Evolutionary conservation across 2,113 vertebrate species (phyloP), one percentile per base, ranked within the genome.

Genomic region (Xyrauchen texanus): DNA sequence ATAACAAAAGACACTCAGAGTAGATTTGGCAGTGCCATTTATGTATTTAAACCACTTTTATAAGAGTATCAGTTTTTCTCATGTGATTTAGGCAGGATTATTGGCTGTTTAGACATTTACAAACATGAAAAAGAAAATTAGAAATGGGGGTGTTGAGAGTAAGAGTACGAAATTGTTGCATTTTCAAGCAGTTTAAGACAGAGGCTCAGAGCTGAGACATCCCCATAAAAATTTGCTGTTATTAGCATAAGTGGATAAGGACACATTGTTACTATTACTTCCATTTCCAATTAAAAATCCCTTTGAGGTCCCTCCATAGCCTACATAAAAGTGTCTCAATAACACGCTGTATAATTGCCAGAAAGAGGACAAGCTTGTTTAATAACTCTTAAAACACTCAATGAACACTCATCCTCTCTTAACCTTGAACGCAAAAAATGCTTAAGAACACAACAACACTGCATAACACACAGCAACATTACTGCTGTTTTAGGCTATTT

Each of bases 81-180:
- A 52, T 55, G 63, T 62, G 65, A 78, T 68, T 73, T 58, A 47
- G 55, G 34, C 45, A 42, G 61, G 62, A 80, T 83, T 83, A 78
- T 21, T 70, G 57, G 11, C 72, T 69, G 65, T 81, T 84, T 74
- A 81, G 44, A 82, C 21, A 34, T 34, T 77, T 80, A 80, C 46
- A 80, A 68, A 76, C 57, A 0, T 71, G 66, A 7, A 3, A 42
- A 62, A 82, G 55, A 44, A 68, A 79, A 34, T 16, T 42, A 63
- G 51, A 52, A 8, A 52, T 52, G 7, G 21, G 21, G 21, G 21
- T 34, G 21, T 34, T 34, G 21, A 34, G 21, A 34, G 21, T 34
- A 34, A 34, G 21, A 34, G 21, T 34, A 34, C 21, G 21, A 34
- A 34, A 34, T 3, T 34, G 21, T 34, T 7, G 47, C 6, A 7